These are phyloP conservation scores for Chelidonichthys spinosus DNA, from an alignment of 2,797 vertebrate species.

Conservation along the genomic window DNA sequence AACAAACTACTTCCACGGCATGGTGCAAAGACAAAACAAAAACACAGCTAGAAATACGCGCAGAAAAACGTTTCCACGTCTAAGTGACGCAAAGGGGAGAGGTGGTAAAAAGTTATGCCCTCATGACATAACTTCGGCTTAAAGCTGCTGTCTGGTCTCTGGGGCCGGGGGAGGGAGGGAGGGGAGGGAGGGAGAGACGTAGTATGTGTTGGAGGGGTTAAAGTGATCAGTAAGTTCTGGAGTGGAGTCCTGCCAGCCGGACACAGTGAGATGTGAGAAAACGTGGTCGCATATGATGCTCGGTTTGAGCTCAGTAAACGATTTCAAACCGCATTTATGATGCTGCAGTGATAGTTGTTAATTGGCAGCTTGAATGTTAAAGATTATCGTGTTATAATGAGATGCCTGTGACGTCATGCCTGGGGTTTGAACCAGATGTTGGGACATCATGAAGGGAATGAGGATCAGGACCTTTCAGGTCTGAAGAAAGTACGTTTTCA, in stretches of 20 bases:
- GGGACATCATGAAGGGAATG: constrained; percentile 6
- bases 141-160: constrained; percentile 20
- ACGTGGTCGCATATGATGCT: constrained; percentile 54
- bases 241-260: constrained; percentile 79
- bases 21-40: neutral
- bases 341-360: neutral
- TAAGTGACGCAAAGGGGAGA: neutral
- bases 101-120: constrained; percentile 34
- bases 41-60: neutral
- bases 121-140: constrained; percentile 54
- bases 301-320: neutral
- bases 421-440: constrained; percentile 36
- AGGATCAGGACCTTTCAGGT: neutral
- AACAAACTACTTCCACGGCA: neutral
- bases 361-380: neutral
- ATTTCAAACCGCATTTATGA: neutral
- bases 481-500: no score
- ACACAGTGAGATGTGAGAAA: constrained; percentile 33
- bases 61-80: neutral
- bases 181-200: constrained; percentile 19
- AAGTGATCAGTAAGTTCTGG: constrained; percentile 84
- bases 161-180: constrained; percentile 21
- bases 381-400: neutral
- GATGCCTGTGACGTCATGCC: neutral
- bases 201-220: constrained; percentile 54